Conservation (phyloP, 2,888 invertebrate genomes). For the Horisme vitalbata region DNA sequence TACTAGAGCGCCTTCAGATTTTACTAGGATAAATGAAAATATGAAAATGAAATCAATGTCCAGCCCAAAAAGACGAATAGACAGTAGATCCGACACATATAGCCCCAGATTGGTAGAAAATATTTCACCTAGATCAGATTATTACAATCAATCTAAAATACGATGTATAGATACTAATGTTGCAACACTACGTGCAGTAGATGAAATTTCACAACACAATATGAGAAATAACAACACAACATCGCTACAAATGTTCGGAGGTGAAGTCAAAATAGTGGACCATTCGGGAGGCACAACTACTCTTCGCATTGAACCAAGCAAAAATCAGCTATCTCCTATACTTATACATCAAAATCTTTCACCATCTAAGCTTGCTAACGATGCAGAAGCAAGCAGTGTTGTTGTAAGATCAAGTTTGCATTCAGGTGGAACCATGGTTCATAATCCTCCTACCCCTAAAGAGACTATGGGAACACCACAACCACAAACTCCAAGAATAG, state of each 20-base stretch:
- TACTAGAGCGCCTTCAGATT: conserved; percentile 71
- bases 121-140: conserved; percentile 67
- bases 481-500: conserved; percentile 81
- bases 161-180: conserved; percentile 75
- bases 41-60: conserved; percentile 60
- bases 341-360: conserved; percentile 75
- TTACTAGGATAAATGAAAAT: conserved; percentile 61
- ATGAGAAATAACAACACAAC: conserved; percentile 77
- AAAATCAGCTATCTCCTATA: conserved; percentile 82
- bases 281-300: conserved; percentile 87
- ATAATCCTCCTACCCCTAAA: conserved; percentile 82
- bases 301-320: conserved; percentile 86
- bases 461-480: conserved; percentile 65
- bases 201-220: conserved; percentile 83
- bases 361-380: conserved; percentile 67
- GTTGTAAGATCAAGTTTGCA: conserved; percentile 92
- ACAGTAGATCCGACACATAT: conserved; percentile 64
- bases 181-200: conserved; percentile 76
- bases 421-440: conserved; percentile 91
- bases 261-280: conserved; percentile 89
- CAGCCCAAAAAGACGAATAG: conserved; percentile 71
- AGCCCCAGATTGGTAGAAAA: conserved; percentile 71
- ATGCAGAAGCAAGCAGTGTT: conserved; percentile 84
- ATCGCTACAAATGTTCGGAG: conserved; percentile 88
- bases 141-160: conserved; percentile 77